A percentile compares a stretch with the other conserved stretches of the same genome.
phyloP scores from a whole-genome alignment of 2,888 invertebrate genomes.

The Thelaira solivaga region DNA sequence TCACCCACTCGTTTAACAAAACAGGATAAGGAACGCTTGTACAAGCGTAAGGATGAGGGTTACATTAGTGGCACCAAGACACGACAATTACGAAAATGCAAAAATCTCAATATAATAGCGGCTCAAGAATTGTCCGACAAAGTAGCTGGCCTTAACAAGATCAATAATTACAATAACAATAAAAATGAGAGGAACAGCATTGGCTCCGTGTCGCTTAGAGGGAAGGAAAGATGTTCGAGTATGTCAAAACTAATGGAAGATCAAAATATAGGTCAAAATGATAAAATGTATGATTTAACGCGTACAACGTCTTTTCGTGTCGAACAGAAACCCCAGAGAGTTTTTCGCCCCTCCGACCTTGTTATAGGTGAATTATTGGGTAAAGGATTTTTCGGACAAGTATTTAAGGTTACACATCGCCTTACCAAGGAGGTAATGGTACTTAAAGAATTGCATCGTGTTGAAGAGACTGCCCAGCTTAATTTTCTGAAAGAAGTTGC shows the following conservation, averaged over 20 bases:
- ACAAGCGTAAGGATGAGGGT: constrained; percentile 77
- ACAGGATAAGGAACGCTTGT: constrained; percentile 75
- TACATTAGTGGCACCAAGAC: constrained; percentile 81
- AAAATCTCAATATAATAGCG: constrained; percentile 75
- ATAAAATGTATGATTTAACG: constrained; percentile 83
- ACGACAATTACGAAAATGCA: constrained; percentile 79
- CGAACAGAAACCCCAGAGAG: constrained; percentile 81
- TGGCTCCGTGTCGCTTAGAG: constrained; percentile 77
- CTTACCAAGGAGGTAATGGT: constrained; percentile 96
- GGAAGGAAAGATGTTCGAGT: constrained; percentile 90
- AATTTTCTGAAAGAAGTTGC: constrained; percentile 97
- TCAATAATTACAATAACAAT: constrained; percentile 40
- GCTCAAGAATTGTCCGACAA: constrained; percentile 32
- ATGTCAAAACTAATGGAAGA: constrained; percentile 90
- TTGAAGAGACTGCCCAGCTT: constrained; percentile 95
- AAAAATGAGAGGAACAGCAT: constrained; percentile 63
- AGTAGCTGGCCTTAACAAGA: constrained; percentile 7
- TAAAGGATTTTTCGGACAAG: constrained; percentile 96
- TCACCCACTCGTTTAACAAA: constrained; percentile 60
- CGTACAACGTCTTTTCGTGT: constrained; percentile 91
- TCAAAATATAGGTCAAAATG: constrained; percentile 77
- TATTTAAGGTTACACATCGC: constrained; percentile 92
- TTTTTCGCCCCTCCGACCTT: constrained; percentile 94
- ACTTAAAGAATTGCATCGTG: constrained; percentile 93
- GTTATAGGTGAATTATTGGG: constrained; percentile 92